Evolutionary conservation across 2,888 invertebrate species (phyloP).

Genomic region (Scaptomyza parva): DNA sequence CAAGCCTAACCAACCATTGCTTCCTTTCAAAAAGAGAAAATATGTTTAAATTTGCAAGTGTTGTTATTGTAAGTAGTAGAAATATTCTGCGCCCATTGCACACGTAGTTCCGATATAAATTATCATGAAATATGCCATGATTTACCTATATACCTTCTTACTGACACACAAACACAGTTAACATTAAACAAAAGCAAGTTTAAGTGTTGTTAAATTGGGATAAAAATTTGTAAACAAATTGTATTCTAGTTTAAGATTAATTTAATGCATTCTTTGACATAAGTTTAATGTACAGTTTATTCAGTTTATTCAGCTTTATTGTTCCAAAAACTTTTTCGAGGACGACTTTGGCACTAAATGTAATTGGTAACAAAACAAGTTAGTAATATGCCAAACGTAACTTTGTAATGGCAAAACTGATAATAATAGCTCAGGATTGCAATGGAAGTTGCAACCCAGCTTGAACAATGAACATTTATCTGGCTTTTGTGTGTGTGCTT

Average conservation of each 20-base stretch:
- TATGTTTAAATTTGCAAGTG: constrained; percentile 66
- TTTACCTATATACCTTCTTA: neutral
- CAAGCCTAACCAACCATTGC: neutral
- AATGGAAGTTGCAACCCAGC: constrained; percentile 24
- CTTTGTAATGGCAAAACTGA: constrained; percentile 15
- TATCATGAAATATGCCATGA: constrained; percentile 68
- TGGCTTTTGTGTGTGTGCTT: constrained; percentile 33
- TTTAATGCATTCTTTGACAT: too few species aligned
- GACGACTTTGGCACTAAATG: neutral
- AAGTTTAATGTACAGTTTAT: too few species aligned
- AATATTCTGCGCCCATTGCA: constrained; percentile 44
- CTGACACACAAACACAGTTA: constrained; percentile 2
- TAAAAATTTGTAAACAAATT: neutral
- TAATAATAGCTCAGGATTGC: constrained; percentile 31
- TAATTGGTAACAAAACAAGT: neutral
- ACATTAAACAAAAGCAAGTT: too few species aligned
- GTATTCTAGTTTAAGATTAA: too few species aligned
- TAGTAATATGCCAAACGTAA: too few species aligned
- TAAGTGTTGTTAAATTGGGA: too few species aligned
- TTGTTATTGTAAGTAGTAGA: constrained; percentile 51
- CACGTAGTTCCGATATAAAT: constrained; percentile 71
- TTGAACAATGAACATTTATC: constrained; percentile 46
- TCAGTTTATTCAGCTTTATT: too few species aligned
- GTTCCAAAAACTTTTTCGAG: neutral
- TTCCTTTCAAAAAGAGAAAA: constrained; percentile 46